Evolutionary conservation across 2,797 vertebrate genomes (phyloP).

Genomic region (Sardinella longiceps): DNA sequence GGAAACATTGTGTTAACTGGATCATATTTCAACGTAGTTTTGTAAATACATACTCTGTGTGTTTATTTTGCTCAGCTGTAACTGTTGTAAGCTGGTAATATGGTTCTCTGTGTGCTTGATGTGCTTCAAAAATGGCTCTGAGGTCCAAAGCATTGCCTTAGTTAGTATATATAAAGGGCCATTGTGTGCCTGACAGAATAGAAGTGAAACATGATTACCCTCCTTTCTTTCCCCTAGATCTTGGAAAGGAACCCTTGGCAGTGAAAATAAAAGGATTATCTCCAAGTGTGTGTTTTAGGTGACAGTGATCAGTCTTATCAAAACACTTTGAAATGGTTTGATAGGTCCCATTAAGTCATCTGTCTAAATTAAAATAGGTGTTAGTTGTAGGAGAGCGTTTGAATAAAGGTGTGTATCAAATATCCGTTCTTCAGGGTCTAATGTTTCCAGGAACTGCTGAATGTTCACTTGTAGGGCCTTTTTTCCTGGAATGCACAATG

Average conservation of each 20-base stretch:
- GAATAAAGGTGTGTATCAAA: neutral
- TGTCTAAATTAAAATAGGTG: conserved; percentile 16
- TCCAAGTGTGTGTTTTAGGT: conserved; percentile 24
- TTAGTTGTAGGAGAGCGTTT: neutral
- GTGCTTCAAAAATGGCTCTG: conserved; percentile 38
- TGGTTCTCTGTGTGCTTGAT: conserved; percentile 3
- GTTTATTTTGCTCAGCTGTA: neutral
- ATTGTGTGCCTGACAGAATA: conserved; percentile 55
- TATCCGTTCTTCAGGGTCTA: neutral
- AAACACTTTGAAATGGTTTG: conserved; percentile 13
- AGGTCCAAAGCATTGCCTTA: conserved; percentile 39
- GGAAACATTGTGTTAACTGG: neutral
- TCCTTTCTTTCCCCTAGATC: conserved; percentile 39
- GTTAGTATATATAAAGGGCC: conserved; percentile 62
- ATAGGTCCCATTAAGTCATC: neutral
- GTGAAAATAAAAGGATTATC: conserved; percentile 25
- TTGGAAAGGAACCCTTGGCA: conserved; percentile 8
- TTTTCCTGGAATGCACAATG: neutral
- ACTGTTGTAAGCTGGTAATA: neutral
- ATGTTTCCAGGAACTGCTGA: neutral
- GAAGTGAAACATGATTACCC: conserved; percentile 62
- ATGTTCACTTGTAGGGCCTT: neutral
- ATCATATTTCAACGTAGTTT: neutral
- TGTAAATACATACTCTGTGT: neutral
- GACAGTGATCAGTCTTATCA: conserved; percentile 17